Evolutionary conservation across 2,888 invertebrate species (phyloP).

Genomic region (Morinoia aosen): DNA sequence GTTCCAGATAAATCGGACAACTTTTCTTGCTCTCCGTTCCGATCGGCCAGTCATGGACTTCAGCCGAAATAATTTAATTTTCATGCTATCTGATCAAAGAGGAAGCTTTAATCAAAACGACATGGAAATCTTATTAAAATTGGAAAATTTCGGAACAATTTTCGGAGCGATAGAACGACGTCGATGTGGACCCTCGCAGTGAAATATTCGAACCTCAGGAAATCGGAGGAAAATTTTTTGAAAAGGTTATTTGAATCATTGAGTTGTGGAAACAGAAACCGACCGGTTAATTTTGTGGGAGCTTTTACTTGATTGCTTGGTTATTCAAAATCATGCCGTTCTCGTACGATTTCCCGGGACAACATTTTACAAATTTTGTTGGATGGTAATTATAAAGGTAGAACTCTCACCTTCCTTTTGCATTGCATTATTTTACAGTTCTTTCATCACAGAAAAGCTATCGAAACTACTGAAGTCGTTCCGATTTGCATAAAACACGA

Average conservation of each 20-base stretch:
- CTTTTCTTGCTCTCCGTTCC: slow-evolving; percentile 22
- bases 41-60: slow-evolving; percentile 4
- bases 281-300: neutral
- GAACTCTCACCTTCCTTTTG: neutral
- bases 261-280: neutral
- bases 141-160: neutral
- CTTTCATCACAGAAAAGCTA: neutral
- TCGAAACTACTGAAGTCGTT: neutral
- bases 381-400: neutral
- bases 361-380: neutral
- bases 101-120: slow-evolving; percentile 2
- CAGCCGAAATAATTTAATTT: slow-evolving; percentile 31
- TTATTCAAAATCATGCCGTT: neutral
- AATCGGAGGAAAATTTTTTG: neutral
- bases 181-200: neutral
- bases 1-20: neutral
- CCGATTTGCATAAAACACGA: neutral
- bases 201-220: neutral
- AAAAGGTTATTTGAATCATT: neutral
- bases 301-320: neutral
- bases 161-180: neutral
- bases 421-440: neutral
- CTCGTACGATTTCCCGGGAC: neutral
- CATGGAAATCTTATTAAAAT: slow-evolving; percentile 37
- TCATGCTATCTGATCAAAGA: slow-evolving; percentile 19